phyloP scores from a whole-genome alignment of 2,113 vertebrate species.

The Callorhinus ursinus region DNA sequence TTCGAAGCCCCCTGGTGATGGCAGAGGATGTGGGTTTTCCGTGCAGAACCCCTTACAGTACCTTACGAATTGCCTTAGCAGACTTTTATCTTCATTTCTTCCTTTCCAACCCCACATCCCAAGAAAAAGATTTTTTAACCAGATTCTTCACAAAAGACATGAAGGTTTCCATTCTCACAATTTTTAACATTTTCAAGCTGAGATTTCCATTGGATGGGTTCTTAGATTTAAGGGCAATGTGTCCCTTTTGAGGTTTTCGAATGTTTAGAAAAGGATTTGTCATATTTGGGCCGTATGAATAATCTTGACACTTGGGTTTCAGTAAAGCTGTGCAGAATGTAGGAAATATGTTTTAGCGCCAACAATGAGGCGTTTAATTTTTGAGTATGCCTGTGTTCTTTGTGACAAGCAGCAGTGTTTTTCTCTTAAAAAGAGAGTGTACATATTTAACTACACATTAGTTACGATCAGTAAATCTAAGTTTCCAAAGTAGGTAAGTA shows the following conservation, averaged over 20 bases:
- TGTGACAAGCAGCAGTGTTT: neutral
- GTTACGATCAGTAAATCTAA: neutral
- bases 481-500: neutral
- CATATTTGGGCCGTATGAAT: neutral
- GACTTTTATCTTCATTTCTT: conserved; percentile 6
- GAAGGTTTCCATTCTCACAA: neutral
- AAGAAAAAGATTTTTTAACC: conserved; percentile 1
- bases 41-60: neutral
- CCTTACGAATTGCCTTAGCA: neutral
- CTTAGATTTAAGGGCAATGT: neutral
- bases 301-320: neutral
- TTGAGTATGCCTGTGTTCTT: neutral
- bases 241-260: conserved; percentile 32
- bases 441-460: neutral
- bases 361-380: neutral
- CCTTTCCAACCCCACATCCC: neutral
- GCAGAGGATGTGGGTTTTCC: neutral
- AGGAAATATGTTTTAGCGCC: neutral
- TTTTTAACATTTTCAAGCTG: conserved; percentile 41
- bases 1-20: neutral
- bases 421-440: conserved; percentile 21
- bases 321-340: neutral
- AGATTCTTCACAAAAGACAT: conserved; percentile 37
- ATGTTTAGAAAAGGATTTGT: neutral
- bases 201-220: neutral